Percentiles rank a stretch among this genome's conserved stretches.
phyloP scores from a whole-genome alignment of 2,113 vertebrate species.

The Urocitellus parryii region DNA sequence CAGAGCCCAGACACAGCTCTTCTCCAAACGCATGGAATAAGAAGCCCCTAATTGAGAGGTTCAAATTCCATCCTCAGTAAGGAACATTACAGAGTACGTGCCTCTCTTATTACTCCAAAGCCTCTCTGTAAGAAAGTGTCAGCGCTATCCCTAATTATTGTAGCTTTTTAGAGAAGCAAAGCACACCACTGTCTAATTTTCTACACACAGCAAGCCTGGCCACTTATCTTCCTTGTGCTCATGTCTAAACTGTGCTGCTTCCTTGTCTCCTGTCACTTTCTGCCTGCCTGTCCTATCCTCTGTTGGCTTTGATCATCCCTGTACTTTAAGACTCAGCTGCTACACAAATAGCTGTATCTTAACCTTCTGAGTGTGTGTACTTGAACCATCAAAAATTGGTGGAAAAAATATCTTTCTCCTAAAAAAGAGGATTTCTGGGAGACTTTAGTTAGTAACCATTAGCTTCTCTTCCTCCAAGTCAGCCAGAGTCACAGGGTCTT shows the following conservation, averaged over 20 bases:
- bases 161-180: neutral
- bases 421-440: neutral
- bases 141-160: neutral
- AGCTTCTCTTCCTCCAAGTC: neutral
- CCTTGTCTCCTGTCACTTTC: neutral
- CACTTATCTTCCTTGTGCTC: neutral
- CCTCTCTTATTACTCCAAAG: neutral
- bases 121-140: neutral
- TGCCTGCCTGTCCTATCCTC: neutral
- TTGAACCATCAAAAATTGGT: neutral
- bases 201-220: neutral
- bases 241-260: neutral
- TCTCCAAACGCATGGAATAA: neutral
- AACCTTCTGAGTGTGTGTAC: neutral
- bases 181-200: neutral
- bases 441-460: neutral
- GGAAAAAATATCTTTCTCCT: neutral
- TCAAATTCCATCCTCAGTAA: neutral
- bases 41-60: neutral
- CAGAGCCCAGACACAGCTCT: neutral
- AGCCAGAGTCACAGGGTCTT: neutral
- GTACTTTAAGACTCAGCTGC: neutral
- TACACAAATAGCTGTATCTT: neutral
- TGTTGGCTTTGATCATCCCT: neutral
- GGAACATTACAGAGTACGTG: neutral